Conservation (phyloP, 92 coral and sea anemone genomes). For the Isaurus tuberculatus region DNA sequence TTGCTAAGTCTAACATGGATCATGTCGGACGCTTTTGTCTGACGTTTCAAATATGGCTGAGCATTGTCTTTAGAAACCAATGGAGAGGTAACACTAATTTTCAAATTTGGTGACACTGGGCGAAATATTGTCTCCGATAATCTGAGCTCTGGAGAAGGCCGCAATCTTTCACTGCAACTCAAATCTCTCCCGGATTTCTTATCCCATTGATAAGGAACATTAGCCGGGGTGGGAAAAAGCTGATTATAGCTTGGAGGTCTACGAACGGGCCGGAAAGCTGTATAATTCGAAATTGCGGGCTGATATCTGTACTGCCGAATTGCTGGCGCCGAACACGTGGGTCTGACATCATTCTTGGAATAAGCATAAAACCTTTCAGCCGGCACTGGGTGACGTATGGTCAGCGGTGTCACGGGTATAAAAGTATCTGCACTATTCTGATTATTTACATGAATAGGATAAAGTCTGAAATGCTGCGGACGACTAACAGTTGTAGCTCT, state of each 20-base stretch:
- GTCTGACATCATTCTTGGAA: neutral
- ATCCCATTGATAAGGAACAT: neutral
- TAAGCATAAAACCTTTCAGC: neutral
- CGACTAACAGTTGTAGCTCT: neutral
- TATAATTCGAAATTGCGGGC: conserved; percentile 24
- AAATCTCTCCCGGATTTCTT: conserved; percentile 29
- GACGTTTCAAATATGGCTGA: neutral
- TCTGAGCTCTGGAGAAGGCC: conserved; percentile 37
- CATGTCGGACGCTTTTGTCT: neutral
- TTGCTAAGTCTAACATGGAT: conserved; percentile 15
- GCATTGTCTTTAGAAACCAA: neutral
- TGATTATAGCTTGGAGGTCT: conserved; percentile 1
- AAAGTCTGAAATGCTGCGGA: conserved; percentile 7
- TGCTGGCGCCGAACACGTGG: neutral
- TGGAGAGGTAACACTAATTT: neutral
- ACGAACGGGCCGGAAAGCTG: conserved; percentile 41
- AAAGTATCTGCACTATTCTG: conserved; percentile 23
- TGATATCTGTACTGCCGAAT: conserved; percentile 18
- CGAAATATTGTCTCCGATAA: conserved; percentile 18
- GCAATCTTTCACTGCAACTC: conserved; percentile 41
- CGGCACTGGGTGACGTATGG: conserved; percentile 20
- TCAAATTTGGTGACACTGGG: conserved; percentile 42
- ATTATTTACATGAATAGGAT: conserved; percentile 11
- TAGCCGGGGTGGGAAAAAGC: neutral
- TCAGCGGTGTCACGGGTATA: conserved; percentile 27